A percentile compares a stretch with the other conserved stretches of the same genome.
phyloP scores from a whole-genome alignment of 2,113 vertebrate species.

The Pomatostomus ruficeps region DNA sequence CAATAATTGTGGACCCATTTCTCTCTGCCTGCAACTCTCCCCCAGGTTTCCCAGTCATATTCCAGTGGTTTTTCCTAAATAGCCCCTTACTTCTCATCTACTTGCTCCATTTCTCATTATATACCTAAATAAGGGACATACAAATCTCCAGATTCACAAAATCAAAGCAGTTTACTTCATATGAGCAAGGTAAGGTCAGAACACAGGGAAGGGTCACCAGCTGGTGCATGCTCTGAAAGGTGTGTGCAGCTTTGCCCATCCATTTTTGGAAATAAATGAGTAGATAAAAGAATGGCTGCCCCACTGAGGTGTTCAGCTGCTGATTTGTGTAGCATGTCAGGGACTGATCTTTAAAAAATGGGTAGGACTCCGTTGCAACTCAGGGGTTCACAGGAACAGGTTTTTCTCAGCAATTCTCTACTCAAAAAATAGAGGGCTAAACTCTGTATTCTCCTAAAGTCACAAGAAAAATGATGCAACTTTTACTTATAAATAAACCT shows the following conservation, averaged over 20 bases:
- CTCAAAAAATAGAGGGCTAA: background rate
- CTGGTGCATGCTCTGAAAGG: background rate
- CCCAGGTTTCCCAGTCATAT: background rate
- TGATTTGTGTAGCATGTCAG: background rate
- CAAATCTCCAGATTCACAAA: background rate
- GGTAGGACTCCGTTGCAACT: background rate
- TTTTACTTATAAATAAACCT: background rate
- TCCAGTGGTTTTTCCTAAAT: rapidly evolving
- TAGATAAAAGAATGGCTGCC: background rate
- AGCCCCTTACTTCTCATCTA: background rate
- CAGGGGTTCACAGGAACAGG: background rate
- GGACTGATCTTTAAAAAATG: background rate
- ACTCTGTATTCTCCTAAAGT: background rate
- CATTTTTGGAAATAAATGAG: background rate
- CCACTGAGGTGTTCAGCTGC: background rate
- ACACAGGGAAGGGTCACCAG: background rate
- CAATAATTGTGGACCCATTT: background rate
- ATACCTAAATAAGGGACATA: background rate
- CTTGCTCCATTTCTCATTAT: background rate
- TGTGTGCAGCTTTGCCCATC: background rate
- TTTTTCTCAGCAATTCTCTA: background rate
- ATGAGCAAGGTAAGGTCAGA: background rate
- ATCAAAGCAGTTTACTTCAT: background rate
- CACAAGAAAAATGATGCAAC: background rate
- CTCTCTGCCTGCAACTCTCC: background rate